Evolutionary conservation across 2,797 vertebrate genomes (phyloP).

Genomic region (Taenioides sp.): DNA sequence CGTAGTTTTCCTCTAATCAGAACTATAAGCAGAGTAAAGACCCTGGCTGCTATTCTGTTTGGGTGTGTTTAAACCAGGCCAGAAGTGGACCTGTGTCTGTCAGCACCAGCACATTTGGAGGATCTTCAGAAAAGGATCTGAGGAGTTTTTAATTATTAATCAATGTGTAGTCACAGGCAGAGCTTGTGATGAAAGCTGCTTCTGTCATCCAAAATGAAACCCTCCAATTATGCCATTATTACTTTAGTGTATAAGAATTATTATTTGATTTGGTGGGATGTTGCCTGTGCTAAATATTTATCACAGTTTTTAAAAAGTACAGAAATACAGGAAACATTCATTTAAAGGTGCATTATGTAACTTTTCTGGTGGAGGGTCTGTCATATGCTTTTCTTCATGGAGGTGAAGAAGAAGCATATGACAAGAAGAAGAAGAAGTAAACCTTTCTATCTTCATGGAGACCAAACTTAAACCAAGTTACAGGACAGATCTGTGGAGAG

Average conservation of each 20-base stretch:
- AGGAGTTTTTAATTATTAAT: conserved; percentile 88
- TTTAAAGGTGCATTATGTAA: too few relatives aligned
- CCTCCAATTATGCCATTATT: conserved; percentile 67
- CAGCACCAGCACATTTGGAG: conserved; percentile 81
- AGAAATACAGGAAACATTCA: too few relatives aligned
- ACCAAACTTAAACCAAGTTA: too few relatives aligned
- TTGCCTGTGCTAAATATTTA: too few relatives aligned
- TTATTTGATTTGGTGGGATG: too few relatives aligned
- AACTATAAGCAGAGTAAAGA: conserved; percentile 11
- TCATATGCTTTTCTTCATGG: too few relatives aligned
- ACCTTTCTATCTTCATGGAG: too few relatives aligned
- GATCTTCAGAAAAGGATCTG: conserved; percentile 79
- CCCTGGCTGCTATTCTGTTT: conserved; percentile 43
- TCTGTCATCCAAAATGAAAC: conserved; percentile 85
- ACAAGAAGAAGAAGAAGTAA: too few relatives aligned
- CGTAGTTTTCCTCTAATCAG: not conserved
- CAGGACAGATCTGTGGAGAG: too few relatives aligned
- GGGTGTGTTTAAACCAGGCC: conserved; percentile 65
- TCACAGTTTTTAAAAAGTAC: too few relatives aligned
- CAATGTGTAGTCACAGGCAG: conserved; percentile 83
- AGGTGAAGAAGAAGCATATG: too few relatives aligned
- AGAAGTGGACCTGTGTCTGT: conserved; percentile 79
- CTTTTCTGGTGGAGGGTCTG: too few relatives aligned
- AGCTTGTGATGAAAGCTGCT: conserved; percentile 83
- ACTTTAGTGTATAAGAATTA: conserved; percentile 53